Evolutionary conservation across 2,797 vertebrate genomes (phyloP).

Genomic region (Gadopsis bispinosus): DNA sequence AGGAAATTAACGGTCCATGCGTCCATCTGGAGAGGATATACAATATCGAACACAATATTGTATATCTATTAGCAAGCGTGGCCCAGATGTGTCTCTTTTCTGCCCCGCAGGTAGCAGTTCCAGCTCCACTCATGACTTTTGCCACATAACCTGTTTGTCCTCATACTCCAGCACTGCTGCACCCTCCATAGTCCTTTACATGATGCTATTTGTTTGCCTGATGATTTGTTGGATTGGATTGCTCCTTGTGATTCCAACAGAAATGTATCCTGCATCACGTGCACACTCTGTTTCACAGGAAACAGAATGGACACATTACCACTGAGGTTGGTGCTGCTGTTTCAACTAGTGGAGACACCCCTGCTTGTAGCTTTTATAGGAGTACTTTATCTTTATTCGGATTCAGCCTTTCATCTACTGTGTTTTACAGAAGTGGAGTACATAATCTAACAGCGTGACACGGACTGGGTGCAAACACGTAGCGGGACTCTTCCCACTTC

Average conservation of each 20-base stretch:
- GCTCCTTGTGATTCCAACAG: slow-evolving; percentile 3
- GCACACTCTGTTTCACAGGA: not conserved
- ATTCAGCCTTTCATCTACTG: not conserved
- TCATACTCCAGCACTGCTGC: slow-evolving; percentile 10
- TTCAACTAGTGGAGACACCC: not conserved
- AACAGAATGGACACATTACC: not conserved
- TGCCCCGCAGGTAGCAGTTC: not conserved
- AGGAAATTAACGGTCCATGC: not conserved
- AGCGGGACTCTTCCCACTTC: not conserved
- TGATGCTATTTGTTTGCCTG: slow-evolving; percentile 17
- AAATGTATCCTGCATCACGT: not conserved
- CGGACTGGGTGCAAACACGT: not conserved
- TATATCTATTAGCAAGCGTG: not conserved
- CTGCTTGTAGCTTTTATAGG: not conserved
- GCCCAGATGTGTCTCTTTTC: not conserved
- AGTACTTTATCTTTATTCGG: not conserved
- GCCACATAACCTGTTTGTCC: slow-evolving; percentile 54
- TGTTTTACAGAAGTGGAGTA: not conserved
- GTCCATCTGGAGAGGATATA: not conserved
- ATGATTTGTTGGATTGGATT: slow-evolving; percentile 12
- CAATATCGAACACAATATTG: not conserved
- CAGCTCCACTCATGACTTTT: not conserved
- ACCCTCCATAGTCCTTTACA: not conserved
- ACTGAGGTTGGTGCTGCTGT: not conserved
- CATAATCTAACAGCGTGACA: not conserved